Evolutionary conservation across 64 coral and sea anemone genomes (phyloP).

Genomic region (Exaiptasia diaphana): DNA sequence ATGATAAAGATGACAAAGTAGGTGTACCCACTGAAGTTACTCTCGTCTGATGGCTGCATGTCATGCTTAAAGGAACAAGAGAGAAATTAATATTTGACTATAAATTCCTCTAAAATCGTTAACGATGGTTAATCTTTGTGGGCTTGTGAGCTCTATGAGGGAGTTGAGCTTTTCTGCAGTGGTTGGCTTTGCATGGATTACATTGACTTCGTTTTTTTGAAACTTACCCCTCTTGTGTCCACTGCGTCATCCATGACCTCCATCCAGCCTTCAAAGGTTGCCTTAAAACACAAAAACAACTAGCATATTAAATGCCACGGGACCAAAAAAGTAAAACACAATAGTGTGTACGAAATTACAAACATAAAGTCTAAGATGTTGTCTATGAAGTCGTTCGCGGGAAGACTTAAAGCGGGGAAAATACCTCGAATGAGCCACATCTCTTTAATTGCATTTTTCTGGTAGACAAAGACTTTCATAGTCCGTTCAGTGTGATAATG

Average conservation of each 20-base stretch:
- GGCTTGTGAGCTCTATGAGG: not conserved
- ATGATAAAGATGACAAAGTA: constrained; percentile 72
- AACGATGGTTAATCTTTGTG: not conserved
- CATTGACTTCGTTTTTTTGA: too few species aligned
- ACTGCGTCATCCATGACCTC: constrained; percentile 81
- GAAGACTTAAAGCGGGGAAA: too few species aligned
- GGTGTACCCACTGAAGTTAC: constrained; percentile 35
- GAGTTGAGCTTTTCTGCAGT: not conserved
- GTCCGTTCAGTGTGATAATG: too few species aligned
- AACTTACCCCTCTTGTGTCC: constrained; percentile 71
- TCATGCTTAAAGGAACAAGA: constrained; percentile 2
- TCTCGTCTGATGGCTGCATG: constrained; percentile 47
- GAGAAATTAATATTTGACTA: not conserved
- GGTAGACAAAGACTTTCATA: too few species aligned
- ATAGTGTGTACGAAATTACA: too few species aligned
- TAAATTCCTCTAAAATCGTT: not conserved
- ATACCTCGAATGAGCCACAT: not conserved
- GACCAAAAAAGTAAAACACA: too few species aligned
- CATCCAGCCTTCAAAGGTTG: constrained; percentile 93
- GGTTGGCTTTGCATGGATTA: too few species aligned
- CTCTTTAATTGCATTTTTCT: too few species aligned
- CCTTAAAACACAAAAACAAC: constrained; percentile 3
- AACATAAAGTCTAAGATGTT: too few species aligned
- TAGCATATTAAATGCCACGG: not conserved
- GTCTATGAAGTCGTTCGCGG: too few species aligned